Percentiles rank a stretch among this genome's conserved stretches.
phyloP scores from a whole-genome alignment of 1,140 invertebrate species.

The Oryctes rhinoceros region DNA sequence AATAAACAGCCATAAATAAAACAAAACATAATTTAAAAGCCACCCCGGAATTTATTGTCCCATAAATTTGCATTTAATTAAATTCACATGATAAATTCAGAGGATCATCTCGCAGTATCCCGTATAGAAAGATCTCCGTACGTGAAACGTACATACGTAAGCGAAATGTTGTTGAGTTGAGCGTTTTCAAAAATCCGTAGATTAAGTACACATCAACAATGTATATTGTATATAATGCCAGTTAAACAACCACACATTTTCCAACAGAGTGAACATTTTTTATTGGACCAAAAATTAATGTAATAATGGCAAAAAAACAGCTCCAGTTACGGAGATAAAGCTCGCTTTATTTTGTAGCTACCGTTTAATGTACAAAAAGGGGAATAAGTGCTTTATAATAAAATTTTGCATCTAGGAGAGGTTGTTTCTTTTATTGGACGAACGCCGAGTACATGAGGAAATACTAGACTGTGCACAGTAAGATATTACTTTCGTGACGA shows the following conservation, averaged over 20 bases:
- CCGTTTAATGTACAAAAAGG: neutral
- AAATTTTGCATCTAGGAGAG: neutral
- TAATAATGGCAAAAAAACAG: neutral
- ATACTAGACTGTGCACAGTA: conserved; percentile 2
- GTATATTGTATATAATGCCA: neutral
- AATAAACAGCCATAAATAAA: conserved; percentile 25
- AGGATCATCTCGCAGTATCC: neutral
- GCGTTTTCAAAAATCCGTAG: neutral
- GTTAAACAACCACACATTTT: neutral
- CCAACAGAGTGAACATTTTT: neutral
- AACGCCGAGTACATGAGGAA: neutral
- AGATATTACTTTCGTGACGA: neutral
- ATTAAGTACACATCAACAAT: neutral
- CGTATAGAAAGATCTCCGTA: neutral
- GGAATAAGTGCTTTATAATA: neutral
- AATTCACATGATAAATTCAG: conserved; percentile 14
- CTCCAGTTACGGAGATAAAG: neutral
- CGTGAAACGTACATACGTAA: neutral
- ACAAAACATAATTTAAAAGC: conserved; percentile 11
- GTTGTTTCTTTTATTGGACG: neutral
- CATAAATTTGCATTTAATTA: conserved; percentile 32
- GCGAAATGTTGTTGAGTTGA: neutral
- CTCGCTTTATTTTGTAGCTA: neutral
- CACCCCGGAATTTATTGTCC: neutral
- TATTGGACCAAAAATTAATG: neutral